A percentile compares a stretch with the other conserved stretches of the same genome.
phyloP scores from a whole-genome alignment of 2,888 invertebrate species.

The Cheilosia grossa region DNA sequence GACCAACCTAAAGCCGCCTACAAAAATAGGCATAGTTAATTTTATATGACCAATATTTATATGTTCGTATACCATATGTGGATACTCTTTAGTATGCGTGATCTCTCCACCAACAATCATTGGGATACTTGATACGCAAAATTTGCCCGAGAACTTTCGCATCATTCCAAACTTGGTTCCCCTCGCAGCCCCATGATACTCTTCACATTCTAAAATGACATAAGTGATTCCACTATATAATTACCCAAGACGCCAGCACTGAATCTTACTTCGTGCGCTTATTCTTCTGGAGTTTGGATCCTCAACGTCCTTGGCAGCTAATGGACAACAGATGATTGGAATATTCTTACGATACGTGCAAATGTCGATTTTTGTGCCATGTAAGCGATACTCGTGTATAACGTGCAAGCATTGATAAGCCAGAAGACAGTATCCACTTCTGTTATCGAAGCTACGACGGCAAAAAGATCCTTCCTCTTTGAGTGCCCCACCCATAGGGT shows the following conservation, averaged over 20 bases:
- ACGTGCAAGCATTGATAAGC: conserved; percentile 81
- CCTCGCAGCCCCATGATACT: conserved; percentile 83
- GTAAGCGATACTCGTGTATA: conserved; percentile 79
- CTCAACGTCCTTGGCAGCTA: conserved; percentile 79
- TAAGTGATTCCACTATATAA: no score
- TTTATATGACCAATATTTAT: no score
- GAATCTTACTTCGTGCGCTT: conserved; percentile 80
- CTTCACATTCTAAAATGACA: conserved; percentile 84
- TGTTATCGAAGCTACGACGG: conserved; percentile 80
- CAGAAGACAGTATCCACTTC: conserved; percentile 81
- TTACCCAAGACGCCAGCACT: neutral
- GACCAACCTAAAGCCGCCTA: conserved; percentile 82
- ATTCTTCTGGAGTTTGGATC: conserved; percentile 76
- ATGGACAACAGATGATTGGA: conserved; percentile 83
- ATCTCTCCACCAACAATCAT: conserved; percentile 85
- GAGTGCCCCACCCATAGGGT: neutral
- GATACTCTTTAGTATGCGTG: conserved; percentile 84
- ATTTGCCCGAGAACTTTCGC: conserved; percentile 78
- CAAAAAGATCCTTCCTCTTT: conserved; percentile 80
- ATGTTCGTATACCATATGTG: conserved; percentile 85
- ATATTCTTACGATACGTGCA: conserved; percentile 78
- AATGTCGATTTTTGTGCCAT: conserved; percentile 79
- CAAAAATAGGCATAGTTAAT: neutral
- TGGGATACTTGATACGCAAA: conserved; percentile 82
- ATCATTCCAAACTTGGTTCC: conserved; percentile 76